phyloP scores from a whole-genome alignment of 2,113 vertebrate genomes.

The Pungitius pungitius region DNA sequence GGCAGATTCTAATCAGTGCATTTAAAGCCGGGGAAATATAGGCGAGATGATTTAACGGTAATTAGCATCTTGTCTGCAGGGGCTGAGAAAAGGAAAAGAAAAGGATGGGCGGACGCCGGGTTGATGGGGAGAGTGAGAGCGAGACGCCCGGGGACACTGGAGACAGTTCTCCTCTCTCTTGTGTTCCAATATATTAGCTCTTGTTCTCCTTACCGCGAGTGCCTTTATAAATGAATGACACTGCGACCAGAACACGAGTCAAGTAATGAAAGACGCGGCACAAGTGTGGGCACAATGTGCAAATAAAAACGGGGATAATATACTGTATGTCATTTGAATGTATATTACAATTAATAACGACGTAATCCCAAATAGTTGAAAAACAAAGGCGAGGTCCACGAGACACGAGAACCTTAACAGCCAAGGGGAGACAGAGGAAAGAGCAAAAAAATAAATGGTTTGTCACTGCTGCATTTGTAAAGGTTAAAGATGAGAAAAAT shows the following conservation, averaged over 20 bases:
- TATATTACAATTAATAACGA: constrained; percentile 40
- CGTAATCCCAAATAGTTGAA: constrained; percentile 30
- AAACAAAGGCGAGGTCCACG: not conserved
- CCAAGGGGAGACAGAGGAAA: not conserved
- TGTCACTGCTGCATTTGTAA: constrained; percentile 37
- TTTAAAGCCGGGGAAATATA: constrained; percentile 40
- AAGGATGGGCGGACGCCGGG: constrained; percentile 24
- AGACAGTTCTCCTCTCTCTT: constrained; percentile 54
- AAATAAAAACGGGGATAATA: constrained; percentile 49
- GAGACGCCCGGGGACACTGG: constrained; percentile 44
- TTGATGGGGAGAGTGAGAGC: constrained; percentile 23
- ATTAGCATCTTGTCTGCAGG: constrained; percentile 65
- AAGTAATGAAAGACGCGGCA: constrained; percentile 66
- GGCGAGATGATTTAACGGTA: constrained; percentile 64
- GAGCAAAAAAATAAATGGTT: not conserved
- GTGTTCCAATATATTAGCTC: constrained; percentile 59
- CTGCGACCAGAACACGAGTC: constrained; percentile 71
- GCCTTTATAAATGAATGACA: constrained; percentile 73
- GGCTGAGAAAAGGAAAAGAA: constrained; percentile 35
- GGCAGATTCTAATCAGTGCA: constrained; percentile 39
- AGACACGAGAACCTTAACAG: not conserved
- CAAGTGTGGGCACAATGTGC: constrained; percentile 46
- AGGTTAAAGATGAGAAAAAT: constrained; percentile 61
- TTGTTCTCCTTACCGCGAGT: constrained; percentile 63
- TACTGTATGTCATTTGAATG: constrained; percentile 27